Evolutionary conservation across 2,888 invertebrate species (phyloP).

Genomic region (Antitype chi): DNA sequence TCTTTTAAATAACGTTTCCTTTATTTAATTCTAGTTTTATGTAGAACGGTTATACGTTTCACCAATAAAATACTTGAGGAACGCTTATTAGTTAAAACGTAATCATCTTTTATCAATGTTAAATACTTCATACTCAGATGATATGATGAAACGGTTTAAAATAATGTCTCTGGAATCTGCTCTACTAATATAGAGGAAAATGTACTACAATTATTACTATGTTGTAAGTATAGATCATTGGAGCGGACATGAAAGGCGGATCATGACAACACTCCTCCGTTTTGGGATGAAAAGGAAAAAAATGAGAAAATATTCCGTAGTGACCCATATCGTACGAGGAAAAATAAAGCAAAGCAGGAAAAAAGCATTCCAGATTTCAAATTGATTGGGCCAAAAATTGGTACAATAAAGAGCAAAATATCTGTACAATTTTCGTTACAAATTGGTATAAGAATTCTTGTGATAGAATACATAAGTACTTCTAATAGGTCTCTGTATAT

Average conservation of each 20-base stretch:
- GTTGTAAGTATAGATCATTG: constrained; percentile 49
- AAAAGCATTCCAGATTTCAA: constrained; percentile 62
- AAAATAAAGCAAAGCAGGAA: constrained; percentile 57
- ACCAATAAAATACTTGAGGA: neutral
- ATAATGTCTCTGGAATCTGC: neutral
- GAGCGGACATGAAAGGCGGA: constrained; percentile 58
- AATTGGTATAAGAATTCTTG: constrained; percentile 57
- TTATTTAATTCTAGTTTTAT: neutral
- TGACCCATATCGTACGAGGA: constrained; percentile 59
- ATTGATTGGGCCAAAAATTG: constrained; percentile 65
- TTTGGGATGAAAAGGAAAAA: constrained; percentile 53
- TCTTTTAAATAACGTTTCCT: neutral
- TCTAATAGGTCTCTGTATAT: constrained; percentile 12
- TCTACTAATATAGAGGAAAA: constrained; percentile 37
- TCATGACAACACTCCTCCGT: constrained; percentile 59
- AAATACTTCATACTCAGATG: neutral
- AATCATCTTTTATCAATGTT: neutral
- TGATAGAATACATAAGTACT: constrained; percentile 39
- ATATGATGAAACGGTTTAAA: constrained; percentile 1
- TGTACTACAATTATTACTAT: constrained; percentile 53
- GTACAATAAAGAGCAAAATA: constrained; percentile 60
- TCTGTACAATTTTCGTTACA: constrained; percentile 57
- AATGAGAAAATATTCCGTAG: constrained; percentile 53
- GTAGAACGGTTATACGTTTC: neutral
- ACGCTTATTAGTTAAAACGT: neutral